A percentile compares a stretch with the other conserved stretches of the same genome.
These are phyloP conservation scores for Drosophila peninsularis DNA, from an alignment of 2,888 invertebrate species.

Conservation along the genomic window DNA sequence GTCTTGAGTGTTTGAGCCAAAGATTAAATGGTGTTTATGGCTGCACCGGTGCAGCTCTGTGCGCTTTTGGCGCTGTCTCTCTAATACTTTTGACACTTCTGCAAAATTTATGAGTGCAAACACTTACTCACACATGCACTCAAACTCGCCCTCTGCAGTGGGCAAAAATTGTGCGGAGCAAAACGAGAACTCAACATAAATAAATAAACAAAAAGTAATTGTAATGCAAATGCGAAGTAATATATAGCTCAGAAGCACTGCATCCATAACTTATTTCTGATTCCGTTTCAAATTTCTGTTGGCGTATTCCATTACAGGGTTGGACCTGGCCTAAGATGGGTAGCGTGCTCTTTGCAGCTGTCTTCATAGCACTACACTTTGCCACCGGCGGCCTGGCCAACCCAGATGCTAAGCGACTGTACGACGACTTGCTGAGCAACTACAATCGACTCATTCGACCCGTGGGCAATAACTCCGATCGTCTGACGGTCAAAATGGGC, in stretches of 20 bases:
- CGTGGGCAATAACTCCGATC: conserved; percentile 96
- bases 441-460: conserved; percentile 98
- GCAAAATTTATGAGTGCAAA: conserved; percentile 63
- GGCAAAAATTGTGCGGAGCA: conserved; percentile 6
- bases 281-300: conserved; percentile 18
- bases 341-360: conserved; percentile 90
- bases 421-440: conserved; percentile 97
- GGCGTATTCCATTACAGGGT: conserved; percentile 86
- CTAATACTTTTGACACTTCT: conserved; percentile 76
- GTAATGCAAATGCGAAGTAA: conserved; percentile 31
- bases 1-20: conserved; percentile 74
- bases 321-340: conserved; percentile 94
- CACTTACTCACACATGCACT: conserved; percentile 11
- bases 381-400: conserved; percentile 92
- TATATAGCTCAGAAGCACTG: conserved; percentile 15
- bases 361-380: conserved; percentile 91
- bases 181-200: conserved; percentile 4
- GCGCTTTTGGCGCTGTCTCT: conserved; percentile 37
- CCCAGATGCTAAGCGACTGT: conserved; percentile 96
- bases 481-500: conserved; percentile 97
- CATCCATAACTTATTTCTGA: conserved; percentile 48
- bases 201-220: conserved; percentile 21
- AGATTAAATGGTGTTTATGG: conserved; percentile 81
- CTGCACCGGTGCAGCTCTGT: conserved; percentile 43
- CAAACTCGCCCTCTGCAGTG: neutral